Conservation (phyloP, 2,888 invertebrate species). For the Drosophila vallismaia region DNA sequence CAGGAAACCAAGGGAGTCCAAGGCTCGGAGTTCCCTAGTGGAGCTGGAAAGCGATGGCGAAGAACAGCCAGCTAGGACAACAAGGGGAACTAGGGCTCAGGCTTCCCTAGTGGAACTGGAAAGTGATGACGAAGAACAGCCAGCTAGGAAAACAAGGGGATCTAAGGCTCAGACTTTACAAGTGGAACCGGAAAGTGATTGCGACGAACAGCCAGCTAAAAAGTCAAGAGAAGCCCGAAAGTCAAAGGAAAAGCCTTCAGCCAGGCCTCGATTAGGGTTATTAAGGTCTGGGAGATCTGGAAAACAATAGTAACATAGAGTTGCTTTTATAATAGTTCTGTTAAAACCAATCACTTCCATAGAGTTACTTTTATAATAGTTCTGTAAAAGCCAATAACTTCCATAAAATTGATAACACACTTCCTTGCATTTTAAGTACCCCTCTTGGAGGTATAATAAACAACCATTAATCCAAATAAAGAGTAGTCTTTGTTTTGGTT, state of each 20-base stretch:
- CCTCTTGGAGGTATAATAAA: no score
- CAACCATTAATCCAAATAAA: neutral
- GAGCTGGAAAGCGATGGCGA: neutral
- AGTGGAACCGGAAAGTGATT: neutral
- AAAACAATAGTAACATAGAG: no score
- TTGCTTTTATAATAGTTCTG: no score
- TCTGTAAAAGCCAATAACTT: no score
- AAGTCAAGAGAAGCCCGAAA: neutral
- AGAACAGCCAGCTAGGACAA: neutral
- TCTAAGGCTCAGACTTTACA: neutral
- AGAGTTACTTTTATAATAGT: no score
- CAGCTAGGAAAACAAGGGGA: neutral
- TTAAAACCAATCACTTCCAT: no score
- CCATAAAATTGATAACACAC: no score
- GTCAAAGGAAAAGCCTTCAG: neutral
- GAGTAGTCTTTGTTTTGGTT: neutral
- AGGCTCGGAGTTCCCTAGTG: no score
- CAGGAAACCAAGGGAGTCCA: neutral
- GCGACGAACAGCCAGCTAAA: neutral
- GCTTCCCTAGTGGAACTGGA: neutral
- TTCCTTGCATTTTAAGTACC: no score
- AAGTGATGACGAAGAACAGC: neutral
- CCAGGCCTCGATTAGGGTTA: slow-evolving; percentile 8
- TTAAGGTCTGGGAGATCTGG: slow-evolving; percentile 1
- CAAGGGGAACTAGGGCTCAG: neutral